These are phyloP conservation scores for Ophraella communa DNA, from an alignment of 2,888 invertebrate species.

Conservation along the genomic window DNA sequence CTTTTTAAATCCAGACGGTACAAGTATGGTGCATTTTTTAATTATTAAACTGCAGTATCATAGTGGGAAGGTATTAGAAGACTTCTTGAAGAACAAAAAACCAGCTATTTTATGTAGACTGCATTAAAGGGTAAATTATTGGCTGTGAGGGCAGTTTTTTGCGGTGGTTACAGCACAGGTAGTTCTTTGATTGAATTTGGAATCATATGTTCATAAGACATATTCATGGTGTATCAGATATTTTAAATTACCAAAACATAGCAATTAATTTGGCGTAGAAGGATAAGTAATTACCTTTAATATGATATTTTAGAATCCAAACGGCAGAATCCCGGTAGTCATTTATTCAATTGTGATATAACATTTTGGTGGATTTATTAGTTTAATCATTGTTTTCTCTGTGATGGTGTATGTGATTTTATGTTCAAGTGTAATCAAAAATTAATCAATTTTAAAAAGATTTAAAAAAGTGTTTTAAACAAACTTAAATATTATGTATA, in stretches of 20 bases:
- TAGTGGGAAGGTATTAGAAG: too few relatives aligned
- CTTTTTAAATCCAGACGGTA: too few relatives aligned
- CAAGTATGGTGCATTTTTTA: too few relatives aligned
- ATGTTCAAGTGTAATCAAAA: constrained; percentile 2
- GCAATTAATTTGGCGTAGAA: background rate
- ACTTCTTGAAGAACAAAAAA: too few relatives aligned
- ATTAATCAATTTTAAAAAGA: background rate
- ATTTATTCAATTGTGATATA: constrained; percentile 22
- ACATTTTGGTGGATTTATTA: constrained; percentile 10
- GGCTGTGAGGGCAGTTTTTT: too few relatives aligned
- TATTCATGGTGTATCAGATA: too few relatives aligned
- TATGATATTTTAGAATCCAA: constrained; percentile 4
- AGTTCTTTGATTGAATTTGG: too few relatives aligned
- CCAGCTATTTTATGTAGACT: too few relatives aligned
- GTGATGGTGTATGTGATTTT: constrained; percentile 21
- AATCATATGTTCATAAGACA: too few relatives aligned
- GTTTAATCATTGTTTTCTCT: constrained; percentile 5
- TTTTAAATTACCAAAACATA: constrained; percentile 7
- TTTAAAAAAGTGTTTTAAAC: background rate
- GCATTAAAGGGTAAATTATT: too few relatives aligned
- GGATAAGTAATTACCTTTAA: background rate
- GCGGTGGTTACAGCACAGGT: too few relatives aligned
- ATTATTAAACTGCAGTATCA: too few relatives aligned
- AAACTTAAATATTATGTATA: background rate
- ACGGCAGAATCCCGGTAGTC: constrained; percentile 17